Base-by-base conservation (phyloP, 1,140 invertebrate species). In the Lysiphlebus fabarum region DNA sequence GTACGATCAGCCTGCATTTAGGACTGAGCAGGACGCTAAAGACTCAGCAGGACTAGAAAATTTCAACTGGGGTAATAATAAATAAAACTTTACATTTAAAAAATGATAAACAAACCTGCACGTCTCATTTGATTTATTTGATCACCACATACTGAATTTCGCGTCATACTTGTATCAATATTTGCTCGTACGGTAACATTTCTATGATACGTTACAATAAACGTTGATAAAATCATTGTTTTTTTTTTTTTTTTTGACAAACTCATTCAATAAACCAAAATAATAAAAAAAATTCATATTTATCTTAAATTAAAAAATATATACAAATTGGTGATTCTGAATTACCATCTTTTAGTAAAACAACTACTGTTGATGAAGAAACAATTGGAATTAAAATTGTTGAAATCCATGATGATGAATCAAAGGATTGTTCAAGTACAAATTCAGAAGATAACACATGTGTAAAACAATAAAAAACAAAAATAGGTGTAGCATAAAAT, bases 151-250 rank as follows among this genome's bases (percentile, higher is more conserved):
- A 81, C 82, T 45, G 75, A 66, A 44, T 80, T 75, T 55, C 81
- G 75, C 5, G 83, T 76, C 81, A 86, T 86, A 43, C 82, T 82
- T 60, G 77, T 77, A 68, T 90, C 87, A 53, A 84, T 82, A 50
- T 90, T 82, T 17, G 91, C 77, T 66, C 87, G 73, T 17, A 91
- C 81, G 37, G 70, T 66, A 40, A 90, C 78, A 63, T 84, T 82
- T 70, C 77, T 78, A 50, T 70, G 69, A 63, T 81, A 85, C 4
- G 87, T 89, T 44, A 91, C 79, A 17, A 87, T 75, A 75, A 86
- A 90, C 62, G 91, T 82, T 72, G 88, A 90, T 4, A 91, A 75
- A 66, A 90, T 87, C 26, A 91, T 61, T 1, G 82, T 83, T 45
- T 74, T 71, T n/a, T n/a, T n/a, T n/a, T n/a, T n/a, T n/a, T n/a